Evolutionary conservation across 2,113 vertebrate genomes (phyloP), one percentile per base, ranked within the genome.

Genomic region (Deroptyus accipitrinus): DNA sequence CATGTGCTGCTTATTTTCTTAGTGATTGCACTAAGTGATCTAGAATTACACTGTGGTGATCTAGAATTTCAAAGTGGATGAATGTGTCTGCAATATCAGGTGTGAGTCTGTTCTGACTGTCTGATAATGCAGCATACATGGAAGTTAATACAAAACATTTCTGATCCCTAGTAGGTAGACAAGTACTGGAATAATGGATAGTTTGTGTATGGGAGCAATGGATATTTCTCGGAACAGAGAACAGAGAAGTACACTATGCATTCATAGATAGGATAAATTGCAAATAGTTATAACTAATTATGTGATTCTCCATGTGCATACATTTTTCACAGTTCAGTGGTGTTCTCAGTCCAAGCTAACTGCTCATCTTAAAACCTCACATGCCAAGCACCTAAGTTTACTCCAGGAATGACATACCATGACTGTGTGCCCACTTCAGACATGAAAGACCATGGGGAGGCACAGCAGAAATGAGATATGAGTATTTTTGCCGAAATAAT

Each of bases 251-350:
- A 30, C 17, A 3, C 28, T 28, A 39, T 51, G 13, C 5, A 7
- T 51, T 75, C 68, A 84, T 8, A 75, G 42, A 23, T 4, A 12
- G 30, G 68, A 73, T 33, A 55, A 86, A 64, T 17, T 44, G 17
- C 48, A 73, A 25, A 19, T 31, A 48, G 16, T n/a, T n/a, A 30
- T 23, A 83, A 17, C 2, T 0, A 0, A 20, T 11, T 17, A 11
- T 35, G n/a, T 24, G 42, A 39, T 51, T 13, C 13, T 88, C 41
- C 20, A 13, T 7, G 4, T 25, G 12, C 19, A 22, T 41, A 39
- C 20, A 10, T 3, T 19, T 7, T 39, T 62, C 67, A n/a, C 14
- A 41, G 39, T 28, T 92, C 54, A 86, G 2, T 15, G 46, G 3
- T n/a, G 19, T 48, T 88, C 54, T 78, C 46, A 72, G 16, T 14